Percentiles rank a stretch among this genome's conserved stretches.
These are phyloP conservation scores for Microctonus brassicae DNA, from an alignment of 2,888 invertebrate species.

Conservation along the genomic window DNA sequence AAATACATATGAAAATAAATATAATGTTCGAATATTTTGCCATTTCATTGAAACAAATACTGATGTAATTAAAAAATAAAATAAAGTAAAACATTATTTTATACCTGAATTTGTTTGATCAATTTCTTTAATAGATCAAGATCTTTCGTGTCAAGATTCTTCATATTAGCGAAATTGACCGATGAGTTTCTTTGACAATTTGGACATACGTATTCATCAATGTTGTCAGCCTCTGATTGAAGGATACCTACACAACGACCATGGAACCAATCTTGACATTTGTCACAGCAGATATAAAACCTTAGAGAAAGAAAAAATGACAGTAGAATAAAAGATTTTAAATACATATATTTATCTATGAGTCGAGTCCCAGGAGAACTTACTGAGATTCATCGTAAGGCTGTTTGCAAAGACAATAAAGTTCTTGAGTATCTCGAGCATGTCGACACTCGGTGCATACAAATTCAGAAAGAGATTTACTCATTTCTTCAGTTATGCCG, in stretches of 20 bases:
- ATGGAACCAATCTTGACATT: slow-evolving; percentile 99
- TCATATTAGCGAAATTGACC: slow-evolving; percentile 92
- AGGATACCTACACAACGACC: slow-evolving; percentile 96
- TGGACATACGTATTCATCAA: slow-evolving; percentile 97
- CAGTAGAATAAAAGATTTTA: slow-evolving; percentile 26
- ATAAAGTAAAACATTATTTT: slow-evolving; percentile 14
- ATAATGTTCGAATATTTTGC: background rate
- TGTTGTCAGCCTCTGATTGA: slow-evolving; percentile 93
- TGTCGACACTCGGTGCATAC: slow-evolving; percentile 88
- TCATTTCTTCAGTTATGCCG: slow-evolving; percentile 91
- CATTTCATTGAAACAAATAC: no score
- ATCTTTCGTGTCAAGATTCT: slow-evolving; percentile 83
- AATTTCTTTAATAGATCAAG: slow-evolving; percentile 87
- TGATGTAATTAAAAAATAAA: background rate
- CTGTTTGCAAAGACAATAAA: slow-evolving; percentile 95
- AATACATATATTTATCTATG: slow-evolving; percentile 2
- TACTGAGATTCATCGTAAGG: slow-evolving; percentile 98
- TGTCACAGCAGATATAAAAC: slow-evolving; percentile 99
- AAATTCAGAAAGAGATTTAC: slow-evolving; percentile 90
- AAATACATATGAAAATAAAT: background rate
- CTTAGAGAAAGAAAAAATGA: slow-evolving; percentile 70
- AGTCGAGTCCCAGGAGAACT: slow-evolving; percentile 67
- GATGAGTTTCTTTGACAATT: slow-evolving; percentile 92
- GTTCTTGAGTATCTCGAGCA: slow-evolving; percentile 89
- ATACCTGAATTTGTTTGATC: slow-evolving; percentile 89